Percentiles rank a stretch among this genome's conserved stretches.
These are phyloP conservation scores for Suricata suricatta DNA, from an alignment of 2,113 vertebrate species.

Conservation along the genomic window DNA sequence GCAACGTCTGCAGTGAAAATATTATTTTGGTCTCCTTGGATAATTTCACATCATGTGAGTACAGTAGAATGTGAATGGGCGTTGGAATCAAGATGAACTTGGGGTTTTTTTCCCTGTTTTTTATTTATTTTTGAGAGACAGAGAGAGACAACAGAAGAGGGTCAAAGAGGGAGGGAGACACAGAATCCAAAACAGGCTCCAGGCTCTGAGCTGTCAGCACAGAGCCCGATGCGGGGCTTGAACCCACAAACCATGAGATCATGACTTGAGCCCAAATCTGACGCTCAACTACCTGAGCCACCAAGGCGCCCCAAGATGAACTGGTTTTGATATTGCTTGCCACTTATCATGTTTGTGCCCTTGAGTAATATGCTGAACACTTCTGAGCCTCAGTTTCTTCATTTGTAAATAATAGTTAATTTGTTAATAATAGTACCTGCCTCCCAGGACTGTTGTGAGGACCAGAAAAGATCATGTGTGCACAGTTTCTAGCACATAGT, in stretches of 20 bases:
- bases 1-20: constrained; percentile 2
- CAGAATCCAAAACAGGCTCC: too few relatives aligned
- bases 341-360: neutral
- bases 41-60: constrained; percentile 47
- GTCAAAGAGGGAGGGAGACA: too few relatives aligned
- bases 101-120: too few relatives aligned
- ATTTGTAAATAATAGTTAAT: neutral
- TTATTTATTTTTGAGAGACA: too few relatives aligned
- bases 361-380: neutral
- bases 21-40: constrained; percentile 26
- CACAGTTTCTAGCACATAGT: neutral
- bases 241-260: too few relatives aligned
- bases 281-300: too few relatives aligned
- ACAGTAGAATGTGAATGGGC: neutral
- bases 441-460: neutral
- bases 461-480: neutral
- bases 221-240: too few relatives aligned
- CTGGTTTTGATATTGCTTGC: constrained; percentile 37
- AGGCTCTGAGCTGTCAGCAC: too few relatives aligned
- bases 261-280: too few relatives aligned
- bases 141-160: too few relatives aligned
- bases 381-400: constrained; percentile 25
- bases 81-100: constrained; percentile 45
- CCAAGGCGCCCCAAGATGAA: neutral
- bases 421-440: neutral